phyloP scores from a whole-genome alignment of 2,797 vertebrate species.

The Malurus splendens region DNA sequence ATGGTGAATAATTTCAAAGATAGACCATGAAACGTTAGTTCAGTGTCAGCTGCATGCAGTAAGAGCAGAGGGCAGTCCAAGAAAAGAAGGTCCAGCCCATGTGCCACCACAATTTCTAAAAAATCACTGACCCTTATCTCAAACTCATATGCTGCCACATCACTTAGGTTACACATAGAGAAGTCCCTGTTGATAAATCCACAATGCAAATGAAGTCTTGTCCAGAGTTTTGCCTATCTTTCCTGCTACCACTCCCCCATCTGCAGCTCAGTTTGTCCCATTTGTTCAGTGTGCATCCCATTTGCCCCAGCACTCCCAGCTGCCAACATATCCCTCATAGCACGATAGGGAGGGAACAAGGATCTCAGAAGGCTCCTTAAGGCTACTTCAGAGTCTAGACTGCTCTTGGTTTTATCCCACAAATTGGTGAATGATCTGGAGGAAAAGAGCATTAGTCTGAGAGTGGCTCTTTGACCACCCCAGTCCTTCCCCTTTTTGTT shows the following conservation, averaged over 20 bases:
- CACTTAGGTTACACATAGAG: neutral
- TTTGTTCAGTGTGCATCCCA: neutral
- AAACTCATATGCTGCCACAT: neutral
- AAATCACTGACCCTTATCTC: neutral
- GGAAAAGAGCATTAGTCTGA: neutral
- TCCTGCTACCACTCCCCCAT: neutral
- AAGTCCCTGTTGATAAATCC: neutral
- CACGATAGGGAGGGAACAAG: neutral
- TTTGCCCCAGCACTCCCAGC: neutral
- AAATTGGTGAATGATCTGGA: neutral
- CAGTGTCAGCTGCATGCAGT: neutral
- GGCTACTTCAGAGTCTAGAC: neutral
- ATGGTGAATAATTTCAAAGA: conserved; percentile 22
- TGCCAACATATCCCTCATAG: neutral
- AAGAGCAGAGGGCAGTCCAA: neutral
- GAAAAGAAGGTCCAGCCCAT: neutral
- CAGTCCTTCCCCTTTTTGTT: neutral
- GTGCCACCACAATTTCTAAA: neutral
- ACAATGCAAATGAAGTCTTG: neutral
- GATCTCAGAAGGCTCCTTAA: neutral
- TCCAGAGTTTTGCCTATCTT: neutral
- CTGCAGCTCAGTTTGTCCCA: neutral
- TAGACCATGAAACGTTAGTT: neutral
- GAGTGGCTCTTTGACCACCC: neutral
- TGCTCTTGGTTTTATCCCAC: neutral